Evolutionary conservation across 2,888 invertebrate species (phyloP).

Genomic region (Taenaris catops): DNA sequence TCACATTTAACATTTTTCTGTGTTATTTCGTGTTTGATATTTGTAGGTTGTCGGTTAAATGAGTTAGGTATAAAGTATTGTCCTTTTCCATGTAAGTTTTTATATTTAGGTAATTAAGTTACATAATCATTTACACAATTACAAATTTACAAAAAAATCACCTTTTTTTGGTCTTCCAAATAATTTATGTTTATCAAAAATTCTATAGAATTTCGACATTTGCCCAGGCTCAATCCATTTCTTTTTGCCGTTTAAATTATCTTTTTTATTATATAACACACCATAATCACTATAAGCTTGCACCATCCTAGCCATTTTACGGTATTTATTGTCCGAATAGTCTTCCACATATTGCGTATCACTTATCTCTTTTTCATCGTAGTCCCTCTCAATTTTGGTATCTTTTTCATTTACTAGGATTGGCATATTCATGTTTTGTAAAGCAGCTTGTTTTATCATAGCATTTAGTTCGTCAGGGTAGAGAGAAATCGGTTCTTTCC

Average conservation of each 20-base stretch:
- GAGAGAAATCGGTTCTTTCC: slow-evolving; percentile 56
- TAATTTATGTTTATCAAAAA: slow-evolving; percentile 18
- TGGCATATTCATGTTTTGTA: slow-evolving; percentile 31
- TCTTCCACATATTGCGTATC: slow-evolving; percentile 54
- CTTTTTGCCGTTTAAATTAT: slow-evolving; percentile 31
- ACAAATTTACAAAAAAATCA: slow-evolving; percentile 13
- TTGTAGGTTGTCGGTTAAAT: no score
- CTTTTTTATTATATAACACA: slow-evolving; percentile 48
- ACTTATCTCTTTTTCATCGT: slow-evolving; percentile 27
- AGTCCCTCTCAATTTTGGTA: slow-evolving; percentile 23
- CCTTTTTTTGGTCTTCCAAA: slow-evolving; percentile 31
- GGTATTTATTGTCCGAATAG: slow-evolving; percentile 42
- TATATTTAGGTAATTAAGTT: no score
- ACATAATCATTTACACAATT: no score
- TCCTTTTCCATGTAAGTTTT: no score
- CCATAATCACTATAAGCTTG: slow-evolving; percentile 72
- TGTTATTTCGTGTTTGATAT: no score
- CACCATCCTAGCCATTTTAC: slow-evolving; percentile 44
- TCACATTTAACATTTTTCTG: no score
- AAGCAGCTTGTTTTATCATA: slow-evolving; percentile 38
- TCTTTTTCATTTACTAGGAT: slow-evolving; percentile 26
- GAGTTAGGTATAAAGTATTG: neutral
- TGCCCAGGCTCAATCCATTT: slow-evolving; percentile 13
- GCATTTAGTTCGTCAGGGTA: slow-evolving; percentile 54
- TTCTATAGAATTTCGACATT: slow-evolving; percentile 8